Conservation (phyloP, 2,888 invertebrate genomes). For the Hirtodrosophila duncani region DNA sequence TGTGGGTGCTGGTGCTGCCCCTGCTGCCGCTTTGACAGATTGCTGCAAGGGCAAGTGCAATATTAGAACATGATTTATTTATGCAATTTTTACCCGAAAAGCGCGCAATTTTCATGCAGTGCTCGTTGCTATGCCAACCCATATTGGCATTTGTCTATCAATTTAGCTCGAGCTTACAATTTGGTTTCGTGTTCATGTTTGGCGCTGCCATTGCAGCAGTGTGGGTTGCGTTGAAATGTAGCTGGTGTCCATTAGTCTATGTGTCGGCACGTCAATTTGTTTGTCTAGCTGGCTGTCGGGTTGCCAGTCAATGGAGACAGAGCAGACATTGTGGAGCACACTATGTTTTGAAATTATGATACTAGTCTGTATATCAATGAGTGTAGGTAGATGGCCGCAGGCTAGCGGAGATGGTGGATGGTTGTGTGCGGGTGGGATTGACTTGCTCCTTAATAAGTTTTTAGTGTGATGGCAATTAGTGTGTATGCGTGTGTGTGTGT, state of each 20-base stretch:
- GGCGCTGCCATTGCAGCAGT: conserved; percentile 6
- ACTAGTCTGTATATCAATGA: conserved; percentile 14
- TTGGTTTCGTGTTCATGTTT: conserved; percentile 37
- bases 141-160: conserved; percentile 68
- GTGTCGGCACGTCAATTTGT: conserved; percentile 73
- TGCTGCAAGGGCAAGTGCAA: conserved; percentile 73
- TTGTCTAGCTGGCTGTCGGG: conserved; percentile 39
- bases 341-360: conserved; percentile 61
- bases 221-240: conserved; percentile 27
- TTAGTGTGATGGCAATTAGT: conserved; percentile 29
- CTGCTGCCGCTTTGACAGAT: conserved; percentile 60
- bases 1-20: conserved; percentile 19
- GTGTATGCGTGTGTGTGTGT: too few relatives aligned
- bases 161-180: conserved; percentile 59
- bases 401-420: neutral
- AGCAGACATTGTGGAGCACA: conserved; percentile 7
- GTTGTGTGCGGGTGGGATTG: neutral
- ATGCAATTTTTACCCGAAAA: conserved; percentile 73
- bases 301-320: neutral
- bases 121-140: neutral
- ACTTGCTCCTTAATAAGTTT: conserved; percentile 29
- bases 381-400: neutral
- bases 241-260: conserved; percentile 38
- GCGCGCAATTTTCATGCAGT: conserved; percentile 29
- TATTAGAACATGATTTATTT: conserved; percentile 75